These are phyloP conservation scores for Aleiodes leptofemur DNA, from an alignment of 2,888 invertebrate genomes.

Conservation along the genomic window DNA sequence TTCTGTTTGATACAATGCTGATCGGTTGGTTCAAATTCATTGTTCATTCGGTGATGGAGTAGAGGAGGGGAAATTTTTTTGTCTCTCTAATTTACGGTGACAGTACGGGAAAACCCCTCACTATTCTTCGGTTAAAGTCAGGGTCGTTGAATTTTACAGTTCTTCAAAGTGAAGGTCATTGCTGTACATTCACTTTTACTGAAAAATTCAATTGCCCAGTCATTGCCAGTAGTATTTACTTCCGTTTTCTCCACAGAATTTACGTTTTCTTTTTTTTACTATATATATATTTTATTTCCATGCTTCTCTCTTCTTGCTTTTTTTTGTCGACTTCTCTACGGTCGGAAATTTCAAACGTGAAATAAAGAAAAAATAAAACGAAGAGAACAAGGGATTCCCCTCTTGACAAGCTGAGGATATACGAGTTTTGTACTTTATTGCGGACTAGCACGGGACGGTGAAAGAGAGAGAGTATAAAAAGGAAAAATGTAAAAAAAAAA, in stretches of 20 bases:
- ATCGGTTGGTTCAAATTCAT: neutral
- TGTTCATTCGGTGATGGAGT: neutral
- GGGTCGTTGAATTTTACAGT: constrained; percentile 42
- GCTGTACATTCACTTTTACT: neutral
- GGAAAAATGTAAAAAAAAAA: too few species aligned
- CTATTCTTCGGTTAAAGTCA: constrained; percentile 40
- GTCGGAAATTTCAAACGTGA: constrained; percentile 19
- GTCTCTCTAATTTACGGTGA: constrained; percentile 20
- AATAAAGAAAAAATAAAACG: neutral
- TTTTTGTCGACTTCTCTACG: neutral
- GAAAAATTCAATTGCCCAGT: constrained; percentile 32
- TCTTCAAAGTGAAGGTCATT: constrained; percentile 1
- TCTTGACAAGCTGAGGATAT: constrained; percentile 25
- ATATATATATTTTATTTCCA: neutral
- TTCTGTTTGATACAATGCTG: constrained; percentile 13
- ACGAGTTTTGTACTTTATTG: constrained; percentile 27
- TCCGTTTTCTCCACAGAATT: neutral
- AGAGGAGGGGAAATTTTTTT: neutral
- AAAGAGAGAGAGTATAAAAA: neutral
- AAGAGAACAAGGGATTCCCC: constrained; percentile 22
- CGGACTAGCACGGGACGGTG: constrained; percentile 2
- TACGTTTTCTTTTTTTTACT: constrained; percentile 24
- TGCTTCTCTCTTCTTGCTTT: neutral
- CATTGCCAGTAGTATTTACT: constrained; percentile 43
- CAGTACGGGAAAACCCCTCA: constrained; percentile 13